Base-by-base conservation (phyloP, 2,888 invertebrate species). In the Stomorhina lunata region DNA sequence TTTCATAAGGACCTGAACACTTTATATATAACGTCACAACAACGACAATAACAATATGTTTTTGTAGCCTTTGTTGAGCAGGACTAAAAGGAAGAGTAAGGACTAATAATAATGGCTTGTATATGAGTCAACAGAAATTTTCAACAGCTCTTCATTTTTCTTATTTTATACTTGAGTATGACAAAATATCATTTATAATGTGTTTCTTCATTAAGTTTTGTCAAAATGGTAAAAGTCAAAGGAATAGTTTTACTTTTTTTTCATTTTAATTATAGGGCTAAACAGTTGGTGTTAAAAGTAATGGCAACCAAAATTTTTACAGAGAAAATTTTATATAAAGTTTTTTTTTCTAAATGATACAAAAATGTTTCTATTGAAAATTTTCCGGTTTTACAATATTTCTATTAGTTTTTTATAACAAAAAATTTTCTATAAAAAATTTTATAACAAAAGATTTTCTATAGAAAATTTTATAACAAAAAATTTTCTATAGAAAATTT, bases 151-250 rank as follows among this genome's bases (percentile, higher is more conserved):
- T 53, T 22, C n/a, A 34, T 59, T 15, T 29, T 17, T 3, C 17
- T 55, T 32, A 55, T n/a, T n/a, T n/a, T n/a, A 32, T 55, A 17
- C 55, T 55, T 55, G 55, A 32, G 15, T 32, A 55, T 55, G 55
- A 17, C 55, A 55, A 55, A 29, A 55, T 34, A 34, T 12, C 20
- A 59, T 37, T 59, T 37, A 37, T 22, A 22, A 48, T 25, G 22
- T 48, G 48, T 37, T 37, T 34, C n/a, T n/a, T n/a, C 22, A 37
- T 22, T 37, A 22, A 59, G 37, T 6, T 12, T 22, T 59, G 22
- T 37, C 6, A 59, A 25, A 48, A n/a, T n/a, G n/a, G n/a, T n/a
- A n/a, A 22, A 12, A 37, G 37, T 20, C 2, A 17, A 57, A 22
- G 7, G 20, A n/a, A n/a, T n/a, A n/a, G n/a, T n/a, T n/a, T n/a